Evolutionary conservation across 2,888 invertebrate genomes (phyloP).

Genomic region (Carterocephalus palaemon): DNA sequence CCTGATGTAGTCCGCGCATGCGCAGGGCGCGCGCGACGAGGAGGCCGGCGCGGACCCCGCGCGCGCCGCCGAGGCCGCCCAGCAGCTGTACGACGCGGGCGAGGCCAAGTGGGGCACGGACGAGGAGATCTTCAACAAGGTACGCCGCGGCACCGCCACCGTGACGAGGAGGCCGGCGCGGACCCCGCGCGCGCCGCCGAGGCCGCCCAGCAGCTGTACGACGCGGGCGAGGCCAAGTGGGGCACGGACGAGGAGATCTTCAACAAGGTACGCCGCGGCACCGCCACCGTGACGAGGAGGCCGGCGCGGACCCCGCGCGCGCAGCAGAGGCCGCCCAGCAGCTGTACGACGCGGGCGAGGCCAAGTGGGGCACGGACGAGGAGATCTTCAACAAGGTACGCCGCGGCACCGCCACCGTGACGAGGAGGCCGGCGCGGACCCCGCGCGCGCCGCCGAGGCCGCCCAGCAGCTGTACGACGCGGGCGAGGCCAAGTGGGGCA

Average conservation of each 20-base stretch:
- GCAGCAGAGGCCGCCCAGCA: conserved; percentile 86
- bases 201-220: conserved; percentile 83
- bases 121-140: conserved; percentile 84
- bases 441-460: conserved; percentile 82
- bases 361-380: conserved; percentile 85
- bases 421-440: conserved; percentile 80
- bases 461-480: conserved; percentile 85
- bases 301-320: conserved; percentile 79
- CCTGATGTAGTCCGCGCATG: not conserved
- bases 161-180: conserved; percentile 80
- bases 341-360: conserved; percentile 84
- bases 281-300: conserved; percentile 82
- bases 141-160: conserved; percentile 79
- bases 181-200: conserved; percentile 83
- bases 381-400: conserved; percentile 83
- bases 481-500: conserved; percentile 85
- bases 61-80: conserved; percentile 85
- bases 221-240: conserved; percentile 84
- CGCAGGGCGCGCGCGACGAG: conserved; percentile 81
- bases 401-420: conserved; percentile 82
- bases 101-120: conserved; percentile 86
- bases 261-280: conserved; percentile 79
- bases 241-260: conserved; percentile 87
- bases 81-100: conserved; percentile 83
- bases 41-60: conserved; percentile 80